Conservation (phyloP, 2,113 vertebrate species). For the Prolemur simus region DNA sequence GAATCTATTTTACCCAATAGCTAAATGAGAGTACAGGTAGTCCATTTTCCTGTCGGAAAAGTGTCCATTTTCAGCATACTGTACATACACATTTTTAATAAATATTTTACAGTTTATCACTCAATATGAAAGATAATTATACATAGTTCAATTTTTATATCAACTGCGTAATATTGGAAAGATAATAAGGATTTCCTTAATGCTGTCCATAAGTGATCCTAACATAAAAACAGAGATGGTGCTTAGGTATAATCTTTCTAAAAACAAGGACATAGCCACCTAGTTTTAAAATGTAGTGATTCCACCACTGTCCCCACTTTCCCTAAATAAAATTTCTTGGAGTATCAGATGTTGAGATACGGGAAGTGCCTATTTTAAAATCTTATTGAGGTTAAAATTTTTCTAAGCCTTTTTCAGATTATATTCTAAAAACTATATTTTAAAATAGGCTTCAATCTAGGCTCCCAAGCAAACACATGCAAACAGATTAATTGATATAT, state of each 20-base stretch:
- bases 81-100: not conserved
- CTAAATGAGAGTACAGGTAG: not conserved
- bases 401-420: conserved; percentile 37
- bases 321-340: not conserved
- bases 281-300: conserved; percentile 15
- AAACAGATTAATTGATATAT: conserved; percentile 59
- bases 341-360: not conserved
- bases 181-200: conserved; percentile 34
- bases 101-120: not conserved
- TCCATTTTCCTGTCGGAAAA: not conserved
- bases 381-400: not conserved
- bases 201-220: not conserved
- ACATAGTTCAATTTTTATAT: not conserved
- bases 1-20: not conserved
- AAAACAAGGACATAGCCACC: not conserved
- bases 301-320: not conserved
- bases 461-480: conserved; percentile 61
- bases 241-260: not conserved
- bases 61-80: not conserved
- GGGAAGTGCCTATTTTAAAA: conserved; percentile 41
- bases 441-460: conserved; percentile 43
- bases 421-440: conserved; percentile 43
- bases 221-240: conserved; percentile 23
- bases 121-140: not conserved
- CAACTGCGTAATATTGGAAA: not conserved